Conservation (phyloP, 2,113 vertebrate genomes). For the Malurus cyaneus region DNA sequence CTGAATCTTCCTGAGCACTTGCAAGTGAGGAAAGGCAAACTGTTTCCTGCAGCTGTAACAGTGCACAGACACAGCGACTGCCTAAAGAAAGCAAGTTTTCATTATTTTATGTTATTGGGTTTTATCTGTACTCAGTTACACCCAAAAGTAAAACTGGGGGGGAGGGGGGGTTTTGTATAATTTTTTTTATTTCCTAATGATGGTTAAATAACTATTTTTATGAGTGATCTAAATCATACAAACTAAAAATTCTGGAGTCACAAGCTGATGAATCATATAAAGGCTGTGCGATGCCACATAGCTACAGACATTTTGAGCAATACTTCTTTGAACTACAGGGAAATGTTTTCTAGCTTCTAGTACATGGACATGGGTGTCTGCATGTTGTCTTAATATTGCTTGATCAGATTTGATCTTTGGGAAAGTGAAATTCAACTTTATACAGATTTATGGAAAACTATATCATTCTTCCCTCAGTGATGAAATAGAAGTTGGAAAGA, state of each 20-base stretch:
- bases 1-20: neutral
- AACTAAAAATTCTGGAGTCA: slow-evolving; percentile 11
- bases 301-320: neutral
- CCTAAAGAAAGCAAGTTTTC: neutral
- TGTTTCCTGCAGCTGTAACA: neutral
- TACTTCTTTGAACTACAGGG: neutral
- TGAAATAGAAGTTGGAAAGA: neutral
- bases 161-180: neutral
- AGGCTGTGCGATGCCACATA: neutral
- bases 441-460: neutral
- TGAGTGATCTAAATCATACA: neutral
- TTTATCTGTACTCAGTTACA: neutral
- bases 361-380: neutral
- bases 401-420: neutral
- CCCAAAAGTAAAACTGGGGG: neutral
- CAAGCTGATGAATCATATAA: slow-evolving; percentile 33
- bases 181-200: neutral
- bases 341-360: neutral
- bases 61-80: neutral
- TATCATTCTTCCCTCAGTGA: neutral
- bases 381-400: neutral
- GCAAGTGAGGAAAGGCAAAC: neutral
- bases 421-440: neutral
- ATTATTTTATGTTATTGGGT: neutral
- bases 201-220: neutral